phyloP scores from a whole-genome alignment of 2,888 invertebrate genomes.

The Villa cingulata region DNA sequence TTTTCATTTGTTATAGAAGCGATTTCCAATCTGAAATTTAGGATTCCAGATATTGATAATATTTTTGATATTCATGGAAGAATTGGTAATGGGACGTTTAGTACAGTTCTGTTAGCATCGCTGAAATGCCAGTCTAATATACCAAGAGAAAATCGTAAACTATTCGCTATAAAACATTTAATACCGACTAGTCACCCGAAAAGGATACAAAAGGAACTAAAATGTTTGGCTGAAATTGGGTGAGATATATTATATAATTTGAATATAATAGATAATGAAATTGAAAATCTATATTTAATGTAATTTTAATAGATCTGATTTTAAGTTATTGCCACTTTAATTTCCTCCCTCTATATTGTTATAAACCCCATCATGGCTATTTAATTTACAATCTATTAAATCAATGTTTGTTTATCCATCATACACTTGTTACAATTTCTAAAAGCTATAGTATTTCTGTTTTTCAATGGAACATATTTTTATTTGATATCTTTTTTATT shows the following conservation, averaged over 20 bases:
- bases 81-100: conserved; percentile 76
- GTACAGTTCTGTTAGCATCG: conserved; percentile 68
- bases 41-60: conserved; percentile 47
- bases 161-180: conserved; percentile 75
- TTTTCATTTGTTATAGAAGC: conserved; percentile 20
- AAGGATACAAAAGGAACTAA: conserved; percentile 65
- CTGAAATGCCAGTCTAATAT: conserved; percentile 38
- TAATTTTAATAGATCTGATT: too few species aligned
- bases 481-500: neutral
- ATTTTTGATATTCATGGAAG: conserved; percentile 54
- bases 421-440: too few species aligned
- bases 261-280: too few species aligned
- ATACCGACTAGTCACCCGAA: conserved; percentile 76
- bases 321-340: too few species aligned
- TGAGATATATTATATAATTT: conserved; percentile 36
- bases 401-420: too few species aligned
- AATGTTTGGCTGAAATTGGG: conserved; percentile 67
- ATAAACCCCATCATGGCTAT: too few species aligned
- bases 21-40: conserved; percentile 27
- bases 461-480: too few species aligned
- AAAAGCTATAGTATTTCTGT: too few species aligned
- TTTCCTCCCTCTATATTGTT: too few species aligned
- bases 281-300: too few species aligned
- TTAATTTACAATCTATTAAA: too few species aligned
- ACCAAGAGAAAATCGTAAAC: conserved; percentile 38